Evolutionary conservation across 2,797 vertebrate genomes (phyloP), one percentile per base, ranked within the genome.

Genomic region (Mormyrus proboscirostris): DNA sequence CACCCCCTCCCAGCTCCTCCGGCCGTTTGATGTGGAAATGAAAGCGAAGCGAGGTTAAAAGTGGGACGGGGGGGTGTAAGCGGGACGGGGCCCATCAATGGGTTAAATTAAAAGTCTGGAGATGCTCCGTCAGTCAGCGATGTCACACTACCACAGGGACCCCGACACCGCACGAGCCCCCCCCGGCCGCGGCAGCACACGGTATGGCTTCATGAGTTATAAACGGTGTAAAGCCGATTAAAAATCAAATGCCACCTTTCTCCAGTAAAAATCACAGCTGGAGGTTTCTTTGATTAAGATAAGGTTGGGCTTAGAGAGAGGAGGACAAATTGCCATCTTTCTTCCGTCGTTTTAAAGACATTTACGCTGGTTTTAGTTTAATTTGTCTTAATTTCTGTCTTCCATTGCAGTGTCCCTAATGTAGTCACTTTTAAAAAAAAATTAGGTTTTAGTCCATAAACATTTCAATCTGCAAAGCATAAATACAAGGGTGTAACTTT

Each of bases 1-100:
- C 92, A 91, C 79, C 92, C 92, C 90, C 53, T 90, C 88, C 84
- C 33, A 83, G 29, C 69, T 89, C 90, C 91, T 92, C 93, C 83
- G 16, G 90, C 93, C 92, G 95, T 96, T 96, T 96, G 96, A 96
- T 95, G 95, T 96, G 96, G 95, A 96, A 96, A 96, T 96, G 94
- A 95, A 96, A 95, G 94, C 94, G 92, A 93, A 91, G 90, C 91
- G 91, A 93, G 89, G 91, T 92, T 91, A 84, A 91, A 79, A 91
- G 88, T 89, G 86, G 90, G 76, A 76, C 88, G n/a, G 50, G n/a
- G 65, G 65, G 25, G 73, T 44, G 25, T 41, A 87, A 92, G 88
- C 86, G 84, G 91, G 89, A 90, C 92, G 89, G 91, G 85, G 91
- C 38, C 90, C 91, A 92, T 95, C 93, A 95, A 93, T 93, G 95